Base-by-base conservation (phyloP, 2,797 vertebrate species). In the Myotis vivesi region DNA sequence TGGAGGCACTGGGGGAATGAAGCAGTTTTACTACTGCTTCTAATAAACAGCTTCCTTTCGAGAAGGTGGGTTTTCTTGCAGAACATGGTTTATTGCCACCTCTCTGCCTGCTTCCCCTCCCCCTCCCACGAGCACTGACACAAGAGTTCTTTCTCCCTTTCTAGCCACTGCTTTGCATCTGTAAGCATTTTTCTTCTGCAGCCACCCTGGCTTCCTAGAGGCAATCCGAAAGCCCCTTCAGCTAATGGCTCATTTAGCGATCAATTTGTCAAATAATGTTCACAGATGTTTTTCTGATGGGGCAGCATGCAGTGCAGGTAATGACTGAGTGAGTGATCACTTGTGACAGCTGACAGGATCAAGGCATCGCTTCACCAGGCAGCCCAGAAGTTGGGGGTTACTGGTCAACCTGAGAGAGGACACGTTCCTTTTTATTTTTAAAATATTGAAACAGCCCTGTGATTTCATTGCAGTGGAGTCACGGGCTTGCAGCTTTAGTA, bases 231-330 rank as follows among this genome's bases (percentile, higher is more conserved):
- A 96, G 0, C n/a, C 59, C 90, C 94, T 93, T 96, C 96, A 97
- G 83, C 97, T 97, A 98, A 98, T 97, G 96, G 93, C 89, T 98
- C 97, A 97, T 97, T 98, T 98, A 98, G 97, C 79, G 91, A 97
- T 98, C 97, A 97, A 92, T 98, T 98, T 98, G 97, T 98, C 97
- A 97, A 98, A 97, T 98, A 97, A 98, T 96, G 91, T 97, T 97
- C 97, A 97, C 96, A 98, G 97, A 96, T 98, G 96, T 97, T 98
- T 97, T 98, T 97, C 95, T 96, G 95, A 91, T 96, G 92, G 53
- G 95, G 96, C 66, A 73, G 91, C 91, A 10, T 66, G 91, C 81
- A 44, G 94, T 72, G 80, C 91, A 97, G 97, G 96, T 98, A 97
- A 97, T 97, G 92, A 82, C 89, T 92, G 92, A 91, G 92, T 96